Evolutionary conservation across 2,888 invertebrate species (phyloP).

Genomic region (Lysandra coridon): DNA sequence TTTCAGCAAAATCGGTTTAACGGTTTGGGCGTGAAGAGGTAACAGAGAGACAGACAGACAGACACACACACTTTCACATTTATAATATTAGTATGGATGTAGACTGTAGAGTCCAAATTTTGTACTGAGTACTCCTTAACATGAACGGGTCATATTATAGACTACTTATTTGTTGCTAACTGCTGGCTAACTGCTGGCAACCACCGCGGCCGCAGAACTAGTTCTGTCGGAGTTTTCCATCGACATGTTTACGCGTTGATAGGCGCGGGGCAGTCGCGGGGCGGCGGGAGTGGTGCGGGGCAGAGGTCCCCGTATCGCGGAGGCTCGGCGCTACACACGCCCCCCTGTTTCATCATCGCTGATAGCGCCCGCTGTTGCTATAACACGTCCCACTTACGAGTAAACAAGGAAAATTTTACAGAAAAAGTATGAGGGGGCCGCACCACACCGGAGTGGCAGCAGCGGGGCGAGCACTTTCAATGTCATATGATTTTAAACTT

Average conservation of each 20-base stretch:
- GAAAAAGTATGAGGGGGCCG: background rate
- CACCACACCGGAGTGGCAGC: too few species aligned
- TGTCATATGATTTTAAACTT: too few species aligned
- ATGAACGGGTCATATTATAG: background rate
- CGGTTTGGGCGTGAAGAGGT: too few species aligned
- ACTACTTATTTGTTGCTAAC: background rate
- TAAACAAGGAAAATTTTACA: background rate
- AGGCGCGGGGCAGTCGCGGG: background rate
- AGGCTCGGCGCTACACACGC: conserved; percentile 52
- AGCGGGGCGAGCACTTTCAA: too few species aligned
- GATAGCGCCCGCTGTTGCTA: conserved; percentile 1
- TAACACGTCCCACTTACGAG: background rate
- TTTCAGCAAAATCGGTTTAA: too few species aligned
- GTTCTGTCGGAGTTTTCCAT: conserved; percentile 6
- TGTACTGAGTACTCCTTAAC: background rate
- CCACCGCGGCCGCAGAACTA: background rate
- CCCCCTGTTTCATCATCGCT: conserved; percentile 50
- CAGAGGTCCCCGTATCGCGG: conserved; percentile 45
- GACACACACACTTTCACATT: too few species aligned
- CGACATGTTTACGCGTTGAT: conserved; percentile 24
- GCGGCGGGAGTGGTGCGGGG: conserved; percentile 14
- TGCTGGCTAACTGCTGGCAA: background rate
- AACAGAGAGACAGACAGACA: too few species aligned
- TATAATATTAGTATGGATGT: too few species aligned
- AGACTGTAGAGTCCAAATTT: too few species aligned